Percentiles rank a stretch among this genome's conserved stretches.
phyloP scores from a whole-genome alignment of 2,113 vertebrate species.

The Ginglymostoma cirratum region DNA sequence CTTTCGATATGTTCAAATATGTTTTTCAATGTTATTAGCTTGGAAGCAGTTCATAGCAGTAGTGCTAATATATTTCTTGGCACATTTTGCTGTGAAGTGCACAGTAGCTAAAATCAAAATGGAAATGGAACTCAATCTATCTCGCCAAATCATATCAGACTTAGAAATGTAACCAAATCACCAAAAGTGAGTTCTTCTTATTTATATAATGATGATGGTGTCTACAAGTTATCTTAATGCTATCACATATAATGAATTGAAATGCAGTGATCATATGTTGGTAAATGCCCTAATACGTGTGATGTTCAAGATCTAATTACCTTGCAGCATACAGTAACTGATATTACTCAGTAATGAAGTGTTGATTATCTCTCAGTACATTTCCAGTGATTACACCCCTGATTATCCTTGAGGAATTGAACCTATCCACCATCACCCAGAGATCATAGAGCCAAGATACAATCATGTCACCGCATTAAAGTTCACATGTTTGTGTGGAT shows the following conservation, averaged over 20 bases:
- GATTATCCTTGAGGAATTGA: slow-evolving; percentile 23
- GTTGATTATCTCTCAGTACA: slow-evolving; percentile 2
- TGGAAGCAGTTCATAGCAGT: background rate
- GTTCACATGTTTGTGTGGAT: background rate
- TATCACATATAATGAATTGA: background rate
- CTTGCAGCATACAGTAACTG: slow-evolving; percentile 27
- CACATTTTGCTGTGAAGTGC: background rate
- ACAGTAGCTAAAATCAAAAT: background rate
- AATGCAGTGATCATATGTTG: slow-evolving; percentile 7
- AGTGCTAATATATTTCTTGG: background rate
- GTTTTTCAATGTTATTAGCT: background rate
- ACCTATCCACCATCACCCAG: background rate
- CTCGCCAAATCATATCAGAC: background rate
- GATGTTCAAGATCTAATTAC: slow-evolving; percentile 19
- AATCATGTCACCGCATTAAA: background rate
- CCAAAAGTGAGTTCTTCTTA: background rate
- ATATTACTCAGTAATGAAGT: slow-evolving; percentile 29
- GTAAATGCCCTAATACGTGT: background rate
- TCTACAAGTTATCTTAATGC: background rate
- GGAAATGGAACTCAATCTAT: background rate
- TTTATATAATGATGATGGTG: background rate
- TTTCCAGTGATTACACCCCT: slow-evolving; percentile 1
- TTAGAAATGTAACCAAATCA: background rate
- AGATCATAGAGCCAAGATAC: background rate
- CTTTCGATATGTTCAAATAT: background rate